A percentile compares a stretch with the other conserved stretches of the same genome.
These are phyloP conservation scores for Siniperca obscura DNA, from an alignment of 2,797 vertebrate genomes.

Conservation along the genomic window DNA sequence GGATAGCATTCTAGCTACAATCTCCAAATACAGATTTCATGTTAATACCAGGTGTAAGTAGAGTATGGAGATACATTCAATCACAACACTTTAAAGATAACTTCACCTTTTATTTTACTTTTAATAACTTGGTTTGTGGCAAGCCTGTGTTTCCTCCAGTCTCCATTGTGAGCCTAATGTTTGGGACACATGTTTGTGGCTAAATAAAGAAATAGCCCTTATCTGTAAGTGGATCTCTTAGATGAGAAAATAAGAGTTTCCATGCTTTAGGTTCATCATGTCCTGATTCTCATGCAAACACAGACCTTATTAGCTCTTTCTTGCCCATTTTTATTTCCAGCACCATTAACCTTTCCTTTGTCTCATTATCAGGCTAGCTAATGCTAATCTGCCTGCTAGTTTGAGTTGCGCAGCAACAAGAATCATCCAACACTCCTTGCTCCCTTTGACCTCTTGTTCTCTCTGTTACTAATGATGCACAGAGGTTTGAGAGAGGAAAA, in stretches of 20 bases:
- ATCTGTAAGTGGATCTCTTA: background rate
- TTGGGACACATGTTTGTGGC: background rate
- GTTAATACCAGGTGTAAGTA: background rate
- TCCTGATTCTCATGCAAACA: conserved; percentile 8
- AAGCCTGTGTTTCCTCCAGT: background rate
- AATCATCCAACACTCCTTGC: background rate
- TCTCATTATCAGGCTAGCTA: background rate
- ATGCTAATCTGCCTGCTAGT: background rate
- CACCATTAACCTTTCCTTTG: conserved; percentile 13
- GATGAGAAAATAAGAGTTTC: background rate
- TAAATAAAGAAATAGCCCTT: background rate
- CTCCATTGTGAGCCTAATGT: background rate
- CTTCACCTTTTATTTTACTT: background rate
- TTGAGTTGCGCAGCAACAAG: conserved; percentile 26
- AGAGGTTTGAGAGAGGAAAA: background rate
- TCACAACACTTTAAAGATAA: background rate
- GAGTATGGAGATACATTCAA: background rate
- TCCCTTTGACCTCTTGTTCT: conserved; percentile 26
- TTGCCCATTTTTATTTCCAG: background rate
- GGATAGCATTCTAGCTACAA: background rate
- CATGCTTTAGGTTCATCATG: background rate
- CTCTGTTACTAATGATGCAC: conserved; percentile 22
- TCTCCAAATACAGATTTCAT: background rate
- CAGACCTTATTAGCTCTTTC: background rate
- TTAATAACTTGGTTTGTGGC: background rate